phyloP scores from a whole-genome alignment of 92 coral and sea anemone genomes.

The Palythoa grandiflora region DNA sequence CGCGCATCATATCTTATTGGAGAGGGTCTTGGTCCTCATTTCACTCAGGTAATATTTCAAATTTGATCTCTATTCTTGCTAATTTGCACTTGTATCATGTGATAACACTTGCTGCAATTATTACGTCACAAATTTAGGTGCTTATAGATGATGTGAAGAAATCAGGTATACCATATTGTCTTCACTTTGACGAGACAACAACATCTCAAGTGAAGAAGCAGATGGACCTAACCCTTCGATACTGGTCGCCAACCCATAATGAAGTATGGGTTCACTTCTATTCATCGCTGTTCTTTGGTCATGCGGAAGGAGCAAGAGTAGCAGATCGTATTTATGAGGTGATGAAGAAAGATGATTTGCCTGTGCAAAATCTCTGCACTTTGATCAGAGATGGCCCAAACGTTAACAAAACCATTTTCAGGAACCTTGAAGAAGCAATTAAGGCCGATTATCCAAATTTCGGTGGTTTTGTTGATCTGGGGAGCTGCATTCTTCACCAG shows the following conservation, averaged over 20 bases:
- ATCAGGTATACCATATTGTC: slow-evolving; percentile 23
- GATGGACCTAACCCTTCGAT: slow-evolving; percentile 52
- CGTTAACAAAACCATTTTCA: slow-evolving; percentile 36
- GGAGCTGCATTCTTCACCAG: slow-evolving; percentile 62
- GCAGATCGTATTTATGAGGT: slow-evolving; percentile 53
- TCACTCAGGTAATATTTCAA: neutral
- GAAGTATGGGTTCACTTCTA: slow-evolving; percentile 59
- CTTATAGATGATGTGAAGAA: slow-evolving; percentile 9
- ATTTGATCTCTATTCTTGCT: slow-evolving; percentile 4
- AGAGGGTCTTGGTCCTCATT: slow-evolving; percentile 12
- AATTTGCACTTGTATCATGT: slow-evolving; percentile 15
- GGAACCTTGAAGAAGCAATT: slow-evolving; percentile 60
- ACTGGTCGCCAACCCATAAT: slow-evolving; percentile 66
- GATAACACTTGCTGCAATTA: neutral
- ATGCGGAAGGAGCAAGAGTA: slow-evolving; percentile 58
- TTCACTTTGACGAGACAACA: slow-evolving; percentile 21
- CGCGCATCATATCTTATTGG: slow-evolving; percentile 69
- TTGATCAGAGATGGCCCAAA: slow-evolving; percentile 64
- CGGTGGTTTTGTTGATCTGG: slow-evolving; percentile 50
- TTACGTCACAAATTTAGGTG: neutral
- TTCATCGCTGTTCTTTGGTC: slow-evolving; percentile 55
- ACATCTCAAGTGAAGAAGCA: slow-evolving; percentile 44
- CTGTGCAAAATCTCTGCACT: slow-evolving; percentile 45
- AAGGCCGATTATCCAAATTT: slow-evolving; percentile 54
- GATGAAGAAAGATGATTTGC: slow-evolving; percentile 53